phyloP scores from a whole-genome alignment of 2,888 invertebrate genomes.

The Acrocyrtus sp. region DNA sequence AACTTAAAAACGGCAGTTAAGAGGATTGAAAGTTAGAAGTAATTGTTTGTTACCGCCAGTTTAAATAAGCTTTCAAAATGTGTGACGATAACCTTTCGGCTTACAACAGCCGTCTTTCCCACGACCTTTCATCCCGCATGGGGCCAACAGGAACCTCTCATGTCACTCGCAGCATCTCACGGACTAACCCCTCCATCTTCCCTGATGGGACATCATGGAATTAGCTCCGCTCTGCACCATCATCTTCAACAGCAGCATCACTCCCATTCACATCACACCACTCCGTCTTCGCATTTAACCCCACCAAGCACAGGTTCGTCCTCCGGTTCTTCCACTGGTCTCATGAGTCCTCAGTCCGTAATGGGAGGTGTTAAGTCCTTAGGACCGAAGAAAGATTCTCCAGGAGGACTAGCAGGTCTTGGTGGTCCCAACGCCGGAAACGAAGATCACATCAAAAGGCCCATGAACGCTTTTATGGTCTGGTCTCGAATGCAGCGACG shows the following conservation, averaged over 20 bases:
- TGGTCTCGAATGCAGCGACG: conserved; percentile 82
- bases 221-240: conserved; percentile 59
- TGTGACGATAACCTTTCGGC: conserved; percentile 61
- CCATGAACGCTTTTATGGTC: conserved; percentile 97
- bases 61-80: conserved; percentile 57
- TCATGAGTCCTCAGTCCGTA: conserved; percentile 60
- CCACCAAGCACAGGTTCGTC: conserved; percentile 61
- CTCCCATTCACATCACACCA: conserved; percentile 52
- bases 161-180: conserved; percentile 59
- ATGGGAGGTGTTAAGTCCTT: conserved; percentile 45
- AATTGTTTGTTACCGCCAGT: too few species aligned
- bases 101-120: conserved; percentile 60
- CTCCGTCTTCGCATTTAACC: conserved; percentile 59
- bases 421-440: conserved; percentile 31
- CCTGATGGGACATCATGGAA: conserved; percentile 58
- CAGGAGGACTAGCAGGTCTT: conserved; percentile 49
- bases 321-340: conserved; percentile 60
- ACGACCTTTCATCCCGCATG: conserved; percentile 58
- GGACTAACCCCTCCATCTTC: conserved; percentile 57
- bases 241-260: conserved; percentile 58
- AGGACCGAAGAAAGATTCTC: conserved; percentile 48
- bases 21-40: too few species aligned
- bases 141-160: conserved; percentile 57
- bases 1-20: too few species aligned
- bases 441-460: conserved; percentile 84